Evolutionary conservation across 2,888 invertebrate species (phyloP).

Genomic region (Tholera decimalis): DNA sequence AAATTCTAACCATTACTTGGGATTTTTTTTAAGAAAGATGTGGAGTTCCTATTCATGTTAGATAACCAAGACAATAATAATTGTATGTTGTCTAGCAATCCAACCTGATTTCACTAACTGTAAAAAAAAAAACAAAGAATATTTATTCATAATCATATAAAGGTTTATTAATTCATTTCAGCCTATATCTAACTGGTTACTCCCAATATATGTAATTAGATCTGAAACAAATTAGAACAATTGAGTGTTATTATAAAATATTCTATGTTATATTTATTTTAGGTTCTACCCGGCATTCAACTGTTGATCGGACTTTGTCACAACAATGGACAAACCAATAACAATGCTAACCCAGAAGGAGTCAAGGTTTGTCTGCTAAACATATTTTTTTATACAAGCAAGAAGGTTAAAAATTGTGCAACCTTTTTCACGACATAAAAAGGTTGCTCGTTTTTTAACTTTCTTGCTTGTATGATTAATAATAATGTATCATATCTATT

Average conservation of each 20-base stretch:
- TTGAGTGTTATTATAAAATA: too few species aligned
- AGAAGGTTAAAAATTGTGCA: neutral
- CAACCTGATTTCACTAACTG: too few species aligned
- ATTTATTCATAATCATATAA: neutral
- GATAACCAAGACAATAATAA: too few species aligned
- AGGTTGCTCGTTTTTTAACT: too few species aligned
- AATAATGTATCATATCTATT: too few species aligned
- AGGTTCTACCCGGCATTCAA: slow-evolving; percentile 98
- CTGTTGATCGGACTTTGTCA: slow-evolving; percentile 98
- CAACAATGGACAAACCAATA: slow-evolving; percentile 91
- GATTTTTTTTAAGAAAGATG: too few species aligned
- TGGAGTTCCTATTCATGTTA: too few species aligned
- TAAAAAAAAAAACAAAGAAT: neutral
- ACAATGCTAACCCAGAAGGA: slow-evolving; percentile 78
- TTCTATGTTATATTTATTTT: slow-evolving; percentile 54
- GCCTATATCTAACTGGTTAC: too few species aligned
- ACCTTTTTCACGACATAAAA: neutral
- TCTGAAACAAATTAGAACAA: too few species aligned
- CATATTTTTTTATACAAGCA: slow-evolving; percentile 41
- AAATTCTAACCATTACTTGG: neutral
- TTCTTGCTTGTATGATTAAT: too few species aligned
- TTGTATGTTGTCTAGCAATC: too few species aligned
- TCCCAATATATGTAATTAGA: too few species aligned
- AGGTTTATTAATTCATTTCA: neutral
- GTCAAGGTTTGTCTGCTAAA: slow-evolving; percentile 76